Evolutionary conservation across 2,113 vertebrate genomes (phyloP).

Genomic region (Paralichthys olivaceus): DNA sequence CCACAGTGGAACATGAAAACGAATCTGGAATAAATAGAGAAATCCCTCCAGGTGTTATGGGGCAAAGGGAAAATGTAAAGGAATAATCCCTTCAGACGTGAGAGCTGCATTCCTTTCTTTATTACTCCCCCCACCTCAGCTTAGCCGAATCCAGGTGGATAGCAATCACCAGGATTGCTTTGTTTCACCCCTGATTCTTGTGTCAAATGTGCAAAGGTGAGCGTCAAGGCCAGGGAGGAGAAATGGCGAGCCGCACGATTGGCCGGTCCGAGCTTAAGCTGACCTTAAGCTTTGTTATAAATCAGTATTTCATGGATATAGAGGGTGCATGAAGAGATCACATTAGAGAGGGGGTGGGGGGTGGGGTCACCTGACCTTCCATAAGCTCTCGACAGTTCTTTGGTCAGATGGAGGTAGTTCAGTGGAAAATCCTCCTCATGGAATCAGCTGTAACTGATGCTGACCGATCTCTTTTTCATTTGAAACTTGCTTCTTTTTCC

Average conservation of each 20-base stretch:
- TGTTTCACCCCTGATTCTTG: conserved; percentile 41
- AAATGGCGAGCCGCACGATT: not conserved
- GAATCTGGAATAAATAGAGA: conserved; percentile 43
- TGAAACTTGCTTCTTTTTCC: not conserved
- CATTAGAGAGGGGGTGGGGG: conserved; percentile 20
- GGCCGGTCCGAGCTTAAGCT: conserved; percentile 41
- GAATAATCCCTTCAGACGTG: conserved; percentile 68
- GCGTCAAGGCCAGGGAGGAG: conserved; percentile 48
- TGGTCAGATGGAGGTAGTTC: conserved; percentile 51
- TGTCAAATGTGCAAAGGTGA: conserved; percentile 65
- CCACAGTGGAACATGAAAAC: conserved; percentile 37
- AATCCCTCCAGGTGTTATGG: conserved; percentile 69
- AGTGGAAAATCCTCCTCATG: conserved; percentile 25
- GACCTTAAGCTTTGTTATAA: conserved; percentile 55
- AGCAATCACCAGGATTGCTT: conserved; percentile 56
- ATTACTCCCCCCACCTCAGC: conserved; percentile 62
- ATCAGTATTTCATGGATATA: conserved; percentile 56
- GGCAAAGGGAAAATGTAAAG: conserved; percentile 55
- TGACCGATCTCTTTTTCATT: not conserved
- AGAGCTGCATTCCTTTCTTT: conserved; percentile 78
- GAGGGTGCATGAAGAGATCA: conserved; percentile 40
- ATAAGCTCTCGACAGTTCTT: conserved; percentile 35
- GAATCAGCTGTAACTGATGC: conserved; percentile 14
- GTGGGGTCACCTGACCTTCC: conserved; percentile 46
- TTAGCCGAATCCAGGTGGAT: conserved; percentile 72